Percentiles rank a stretch among this genome's conserved stretches.
Conservation (phyloP, 1,140 invertebrate species). For the Drosophila oshimai region DNA sequence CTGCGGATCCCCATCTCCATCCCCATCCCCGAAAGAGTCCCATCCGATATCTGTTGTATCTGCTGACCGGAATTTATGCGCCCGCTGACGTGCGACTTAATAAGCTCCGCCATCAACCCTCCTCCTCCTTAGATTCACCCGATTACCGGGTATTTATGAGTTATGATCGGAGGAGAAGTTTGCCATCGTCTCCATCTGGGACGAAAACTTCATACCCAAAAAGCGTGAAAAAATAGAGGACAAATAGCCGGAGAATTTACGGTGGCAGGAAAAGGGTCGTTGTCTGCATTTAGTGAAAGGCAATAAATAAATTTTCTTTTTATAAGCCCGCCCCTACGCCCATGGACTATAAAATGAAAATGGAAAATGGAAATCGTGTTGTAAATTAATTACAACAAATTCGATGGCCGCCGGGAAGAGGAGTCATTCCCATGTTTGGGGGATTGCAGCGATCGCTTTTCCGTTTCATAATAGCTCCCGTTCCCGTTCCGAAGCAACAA, state of each 20-base stretch:
- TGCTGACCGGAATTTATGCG: constrained; percentile 69
- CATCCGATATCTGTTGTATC: constrained; percentile 34
- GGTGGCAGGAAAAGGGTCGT: constrained; percentile 12
- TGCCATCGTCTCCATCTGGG: constrained; percentile 11
- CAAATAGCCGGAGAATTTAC: constrained; percentile 49
- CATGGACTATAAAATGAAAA: constrained; percentile 35
- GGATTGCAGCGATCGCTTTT: constrained; percentile 19
- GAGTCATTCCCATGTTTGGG: constrained; percentile 7
- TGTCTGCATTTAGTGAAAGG: constrained; percentile 25
- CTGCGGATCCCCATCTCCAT: too few relatives aligned
- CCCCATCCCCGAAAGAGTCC: constrained; percentile 10
- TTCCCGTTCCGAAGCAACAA: too few relatives aligned
- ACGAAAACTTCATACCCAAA: neutral
- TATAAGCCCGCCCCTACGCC: constrained; percentile 31
- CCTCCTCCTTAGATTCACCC: neutral
- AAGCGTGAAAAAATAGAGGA: constrained; percentile 13
- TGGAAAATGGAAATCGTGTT: constrained; percentile 62
- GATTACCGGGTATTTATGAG: constrained; percentile 54
- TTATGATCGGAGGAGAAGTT: constrained; percentile 36
- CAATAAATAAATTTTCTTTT: constrained; percentile 73
- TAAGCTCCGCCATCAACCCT: constrained; percentile 37
- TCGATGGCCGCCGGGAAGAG: constrained; percentile 22
- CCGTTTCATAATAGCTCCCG: constrained; percentile 60
- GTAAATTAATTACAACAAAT: constrained; percentile 81
- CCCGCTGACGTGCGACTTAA: constrained; percentile 74